These are phyloP conservation scores for Berghia stephanieae DNA, from an alignment of 1,140 invertebrate species.

Conservation along the genomic window DNA sequence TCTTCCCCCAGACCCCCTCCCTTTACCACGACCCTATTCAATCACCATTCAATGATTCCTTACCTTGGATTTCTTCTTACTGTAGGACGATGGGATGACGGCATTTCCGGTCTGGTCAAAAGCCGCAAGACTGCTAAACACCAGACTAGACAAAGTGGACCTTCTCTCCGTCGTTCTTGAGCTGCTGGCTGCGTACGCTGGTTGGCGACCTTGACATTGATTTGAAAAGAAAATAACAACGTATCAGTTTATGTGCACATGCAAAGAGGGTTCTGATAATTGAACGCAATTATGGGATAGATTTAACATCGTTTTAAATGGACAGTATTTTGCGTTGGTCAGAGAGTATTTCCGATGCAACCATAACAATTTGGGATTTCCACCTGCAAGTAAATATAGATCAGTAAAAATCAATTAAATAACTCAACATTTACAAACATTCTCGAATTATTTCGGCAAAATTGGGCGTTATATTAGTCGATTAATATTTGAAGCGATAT, in stretches of 20 bases:
- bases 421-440: too few species aligned
- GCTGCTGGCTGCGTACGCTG: background rate
- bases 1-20: background rate
- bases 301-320: too few species aligned
- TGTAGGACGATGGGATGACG: slow-evolving; percentile 33
- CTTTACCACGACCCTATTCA: background rate
- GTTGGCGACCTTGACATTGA: slow-evolving; percentile 23
- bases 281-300: too few species aligned
- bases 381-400: background rate
- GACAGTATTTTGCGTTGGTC: too few species aligned
- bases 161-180: slow-evolving; percentile 37
- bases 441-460: too few species aligned
- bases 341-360: too few species aligned
- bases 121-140: slow-evolving; percentile 48
- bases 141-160: slow-evolving; percentile 51
- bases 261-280: too few species aligned
- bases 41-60: background rate
- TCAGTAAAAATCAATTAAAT: too few species aligned
- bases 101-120: slow-evolving; percentile 49
- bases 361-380: slow-evolving; percentile 1
- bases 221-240: too few species aligned
- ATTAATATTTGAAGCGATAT: too few species aligned
- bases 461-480: too few species aligned
- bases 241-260: background rate
- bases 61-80: slow-evolving; percentile 47